Evolutionary conservation across 2,113 vertebrate species (phyloP).

Genomic region (Oreochromis tanganicae): DNA sequence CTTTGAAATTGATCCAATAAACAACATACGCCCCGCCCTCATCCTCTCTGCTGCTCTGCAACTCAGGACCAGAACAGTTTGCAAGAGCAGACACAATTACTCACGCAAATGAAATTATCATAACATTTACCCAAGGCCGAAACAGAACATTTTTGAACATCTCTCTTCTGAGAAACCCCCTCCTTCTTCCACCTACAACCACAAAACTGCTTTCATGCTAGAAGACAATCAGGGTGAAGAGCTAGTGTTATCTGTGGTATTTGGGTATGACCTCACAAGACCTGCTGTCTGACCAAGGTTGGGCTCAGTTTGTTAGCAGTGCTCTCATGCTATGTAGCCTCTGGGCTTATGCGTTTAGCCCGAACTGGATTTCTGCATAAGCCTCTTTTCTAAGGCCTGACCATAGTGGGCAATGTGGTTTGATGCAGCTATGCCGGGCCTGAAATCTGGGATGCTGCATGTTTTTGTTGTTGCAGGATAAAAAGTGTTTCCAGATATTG

Average conservation of each 20-base stretch:
- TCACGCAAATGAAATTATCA: slow-evolving; percentile 64
- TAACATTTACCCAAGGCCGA: slow-evolving; percentile 53
- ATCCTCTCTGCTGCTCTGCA: not conserved
- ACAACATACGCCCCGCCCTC: slow-evolving; percentile 20
- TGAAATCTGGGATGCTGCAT: slow-evolving; percentile 54
- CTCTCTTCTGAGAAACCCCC: not conserved
- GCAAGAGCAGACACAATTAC: slow-evolving; percentile 52
- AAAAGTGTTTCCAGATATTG: slow-evolving; percentile 71
- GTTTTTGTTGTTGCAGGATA: slow-evolving; percentile 54
- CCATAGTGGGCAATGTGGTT: slow-evolving; percentile 55
- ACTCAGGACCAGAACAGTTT: slow-evolving; percentile 24
- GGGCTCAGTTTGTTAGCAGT: not conserved
- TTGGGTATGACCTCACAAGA: slow-evolving; percentile 27
- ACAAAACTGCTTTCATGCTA: slow-evolving; percentile 28
- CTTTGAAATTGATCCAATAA: slow-evolving; percentile 57
- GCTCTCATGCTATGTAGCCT: slow-evolving; percentile 37
- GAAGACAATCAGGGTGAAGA: slow-evolving; percentile 6
- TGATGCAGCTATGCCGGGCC: slow-evolving; percentile 44
- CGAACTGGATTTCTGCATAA: slow-evolving; percentile 23
- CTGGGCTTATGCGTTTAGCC: slow-evolving; percentile 16
- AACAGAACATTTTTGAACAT: slow-evolving; percentile 22
- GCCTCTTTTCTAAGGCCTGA: slow-evolving; percentile 33
- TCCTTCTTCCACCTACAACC: slow-evolving; percentile 2
- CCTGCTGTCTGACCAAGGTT: slow-evolving; percentile 7
- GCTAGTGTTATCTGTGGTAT: not conserved